These are phyloP conservation scores for Rhadinocentrus ornatus DNA, from an alignment of 2,797 vertebrate genomes.

Conservation along the genomic window DNA sequence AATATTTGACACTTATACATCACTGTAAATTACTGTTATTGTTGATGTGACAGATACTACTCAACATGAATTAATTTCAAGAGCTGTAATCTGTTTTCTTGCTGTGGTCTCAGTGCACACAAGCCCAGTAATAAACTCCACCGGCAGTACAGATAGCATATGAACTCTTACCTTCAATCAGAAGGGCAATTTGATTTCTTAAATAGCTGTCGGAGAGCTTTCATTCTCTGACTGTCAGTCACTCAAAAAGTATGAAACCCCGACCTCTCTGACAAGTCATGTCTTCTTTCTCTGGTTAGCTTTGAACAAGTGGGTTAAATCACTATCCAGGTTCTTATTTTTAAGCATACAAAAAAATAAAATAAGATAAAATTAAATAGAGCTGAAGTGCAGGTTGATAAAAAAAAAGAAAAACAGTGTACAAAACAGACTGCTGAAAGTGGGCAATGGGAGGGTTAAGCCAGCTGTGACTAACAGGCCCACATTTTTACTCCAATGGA, in stretches of 20 bases:
- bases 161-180: constrained; percentile 45
- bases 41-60: constrained; percentile 51
- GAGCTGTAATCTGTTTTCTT: constrained; percentile 18
- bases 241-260: constrained; percentile 45
- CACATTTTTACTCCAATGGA: constrained; percentile 64
- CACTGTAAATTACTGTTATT: constrained; percentile 38
- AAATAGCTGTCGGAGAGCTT: constrained; percentile 42
- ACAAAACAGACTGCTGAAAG: constrained; percentile 58
- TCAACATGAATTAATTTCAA: constrained; percentile 46
- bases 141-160: constrained; percentile 21
- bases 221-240: constrained; percentile 46
- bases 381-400: constrained; percentile 12
- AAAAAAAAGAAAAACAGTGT: constrained; percentile 38
- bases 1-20: constrained; percentile 45
- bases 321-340: constrained; percentile 42
- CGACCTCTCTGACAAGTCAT: constrained; percentile 40
- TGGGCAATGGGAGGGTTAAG: constrained; percentile 69
- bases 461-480: constrained; percentile 76
- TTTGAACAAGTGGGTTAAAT: constrained; percentile 42
- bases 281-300: constrained; percentile 42
- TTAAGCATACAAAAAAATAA: constrained; percentile 38
- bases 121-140: constrained; percentile 31
- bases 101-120: constrained; percentile 20
- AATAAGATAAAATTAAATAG: background rate
- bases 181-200: constrained; percentile 59